Evolutionary conservation across 2,888 invertebrate species (phyloP).

Genomic region (Pseudococcus viburni): DNA sequence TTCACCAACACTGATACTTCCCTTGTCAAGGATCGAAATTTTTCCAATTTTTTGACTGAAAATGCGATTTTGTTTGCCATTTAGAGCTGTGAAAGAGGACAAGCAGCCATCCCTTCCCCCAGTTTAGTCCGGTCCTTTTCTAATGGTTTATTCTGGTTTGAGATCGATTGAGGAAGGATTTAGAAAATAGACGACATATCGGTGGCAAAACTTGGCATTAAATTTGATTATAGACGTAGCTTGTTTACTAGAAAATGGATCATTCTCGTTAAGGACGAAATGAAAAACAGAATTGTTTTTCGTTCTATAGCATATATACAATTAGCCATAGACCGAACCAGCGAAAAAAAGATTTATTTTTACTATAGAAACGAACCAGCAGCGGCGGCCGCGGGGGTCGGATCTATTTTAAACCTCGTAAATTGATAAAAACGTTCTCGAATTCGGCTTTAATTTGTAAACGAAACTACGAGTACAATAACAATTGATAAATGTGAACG

Average conservation of each 20-base stretch:
- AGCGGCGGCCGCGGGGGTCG: too few species aligned
- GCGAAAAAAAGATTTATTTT: constrained; percentile 13
- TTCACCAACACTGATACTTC: too few species aligned
- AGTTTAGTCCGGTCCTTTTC: too few species aligned
- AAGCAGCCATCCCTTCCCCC: too few species aligned
- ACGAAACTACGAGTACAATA: constrained; percentile 33
- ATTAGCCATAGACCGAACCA: neutral
- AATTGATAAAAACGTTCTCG: constrained; percentile 15
- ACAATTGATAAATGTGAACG: constrained; percentile 1
- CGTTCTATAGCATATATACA: neutral
- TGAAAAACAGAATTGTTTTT: constrained; percentile 30
- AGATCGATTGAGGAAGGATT: too few species aligned
- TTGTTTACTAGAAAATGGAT: neutral
- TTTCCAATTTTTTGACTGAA: too few species aligned
- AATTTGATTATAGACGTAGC: neutral
- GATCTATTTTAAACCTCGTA: constrained; percentile 23
- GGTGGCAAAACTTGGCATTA: neutral
- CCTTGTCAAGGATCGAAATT: too few species aligned
- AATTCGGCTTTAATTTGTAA: constrained; percentile 36
- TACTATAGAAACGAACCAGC: neutral
- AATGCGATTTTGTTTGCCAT: too few species aligned
- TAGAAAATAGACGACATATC: neutral
- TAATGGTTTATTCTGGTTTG: too few species aligned
- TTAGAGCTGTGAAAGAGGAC: too few species aligned
- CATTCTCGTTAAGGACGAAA: neutral